Conservation (phyloP, 2,113 vertebrate species). For the Deroptyus accipitrinus region DNA sequence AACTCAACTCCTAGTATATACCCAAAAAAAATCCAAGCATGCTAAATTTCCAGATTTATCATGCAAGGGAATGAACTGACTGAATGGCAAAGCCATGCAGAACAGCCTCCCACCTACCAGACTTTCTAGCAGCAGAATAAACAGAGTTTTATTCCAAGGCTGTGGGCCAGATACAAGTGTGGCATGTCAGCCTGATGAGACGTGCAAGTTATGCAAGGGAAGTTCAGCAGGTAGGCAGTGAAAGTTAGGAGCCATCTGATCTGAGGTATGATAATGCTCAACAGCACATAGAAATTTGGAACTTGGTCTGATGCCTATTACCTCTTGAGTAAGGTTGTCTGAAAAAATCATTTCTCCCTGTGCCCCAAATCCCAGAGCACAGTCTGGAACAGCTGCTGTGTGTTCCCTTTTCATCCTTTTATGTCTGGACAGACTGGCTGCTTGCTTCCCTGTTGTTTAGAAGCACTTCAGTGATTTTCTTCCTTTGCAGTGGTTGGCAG, state of each 20-base stretch:
- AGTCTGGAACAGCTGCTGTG: not conserved
- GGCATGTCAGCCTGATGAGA: not conserved
- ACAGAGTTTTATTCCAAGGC: conserved; percentile 3
- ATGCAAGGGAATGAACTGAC: not conserved
- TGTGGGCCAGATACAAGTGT: conserved; percentile 6
- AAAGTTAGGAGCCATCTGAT: conserved; percentile 29
- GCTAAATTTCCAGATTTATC: not conserved
- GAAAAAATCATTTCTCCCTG: not conserved
- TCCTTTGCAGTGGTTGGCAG: not conserved
- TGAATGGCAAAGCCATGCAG: not conserved
- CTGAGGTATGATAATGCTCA: not conserved
- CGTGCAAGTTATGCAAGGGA: conserved; percentile 12
- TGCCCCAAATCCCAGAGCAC: not conserved
- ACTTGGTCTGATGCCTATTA: not conserved
- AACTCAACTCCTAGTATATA: not conserved
- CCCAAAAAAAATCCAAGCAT: not conserved
- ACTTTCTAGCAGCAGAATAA: conserved; percentile 18
- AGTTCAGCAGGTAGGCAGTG: conserved; percentile 20
- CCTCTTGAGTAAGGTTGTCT: not conserved
- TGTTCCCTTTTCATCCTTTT: not conserved
- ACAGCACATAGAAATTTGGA: not conserved
- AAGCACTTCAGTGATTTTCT: not conserved
- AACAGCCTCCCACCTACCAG: conserved; percentile 27
- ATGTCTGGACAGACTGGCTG: not conserved
- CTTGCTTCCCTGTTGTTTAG: not conserved